Evolutionary conservation across 2,113 vertebrate species (phyloP), one percentile per base, ranked within the genome.

Genomic region (Mellivora capensis): DNA sequence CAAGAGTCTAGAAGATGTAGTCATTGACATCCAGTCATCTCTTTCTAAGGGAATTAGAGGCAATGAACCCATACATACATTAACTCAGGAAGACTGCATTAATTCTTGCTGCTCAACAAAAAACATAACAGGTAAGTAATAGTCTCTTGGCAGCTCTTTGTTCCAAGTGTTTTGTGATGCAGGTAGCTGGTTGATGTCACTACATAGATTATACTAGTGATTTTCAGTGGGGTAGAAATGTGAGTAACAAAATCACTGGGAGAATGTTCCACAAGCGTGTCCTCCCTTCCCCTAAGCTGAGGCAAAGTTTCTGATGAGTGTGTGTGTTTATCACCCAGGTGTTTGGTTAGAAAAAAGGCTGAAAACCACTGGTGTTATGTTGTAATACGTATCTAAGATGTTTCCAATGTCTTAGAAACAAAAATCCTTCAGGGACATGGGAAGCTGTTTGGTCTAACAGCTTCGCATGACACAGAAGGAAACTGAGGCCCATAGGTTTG

Each of bases 41-140:
- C 97, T 99, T 86, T 67, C 98, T 42, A 97, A 20, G 31, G 99
- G 99, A 52, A 47, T 98, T 67, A 49, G 97, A 39, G 98, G 98
- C 34, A 96, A 62, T 0, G 99, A 99, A 64, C 99, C 99, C 0
- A 9, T 91, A 29, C 59, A 92, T 11, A 71, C 87, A 0, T 3
- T 59, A 0, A 39, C 42, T 18, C 80, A 81, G 0, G 97, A 71
- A 23, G 98, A 98, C 20, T 99, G 99, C 49, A 4, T 97, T 0
- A 49, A 83, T 17, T 27, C 90, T 11, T 99, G 99, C 98, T 99
- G 99, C 90, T 97, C 95, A 1, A 98, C 94, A 27, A n/a, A 5
- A 7, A 64, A 67, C 64, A 97, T 98, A 20, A 13, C 97, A 98
- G 99, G 99, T 99, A 97, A 98, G 18, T 20, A 31, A 10, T 11